Percentiles rank a stretch among this genome's conserved stretches.
These are phyloP conservation scores for Planiliza haematocheilus DNA, from an alignment of 2,113 vertebrate species.

Conservation along the genomic window DNA sequence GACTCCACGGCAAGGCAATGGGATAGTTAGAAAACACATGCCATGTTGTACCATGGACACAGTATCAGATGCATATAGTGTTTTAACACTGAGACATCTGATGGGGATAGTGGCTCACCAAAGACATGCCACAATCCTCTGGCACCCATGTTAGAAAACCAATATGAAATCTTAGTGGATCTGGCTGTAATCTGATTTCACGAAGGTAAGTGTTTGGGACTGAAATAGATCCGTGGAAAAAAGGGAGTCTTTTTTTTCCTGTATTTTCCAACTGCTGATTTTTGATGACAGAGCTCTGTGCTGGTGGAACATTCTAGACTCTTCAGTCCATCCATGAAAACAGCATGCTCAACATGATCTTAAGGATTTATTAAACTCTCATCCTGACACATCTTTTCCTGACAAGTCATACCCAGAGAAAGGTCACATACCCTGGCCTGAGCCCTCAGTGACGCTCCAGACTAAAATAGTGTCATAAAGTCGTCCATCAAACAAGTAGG, in stretches of 20 bases:
- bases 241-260: slow-evolving; percentile 5
- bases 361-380: slow-evolving; percentile 48
- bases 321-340: background rate
- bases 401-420: slow-evolving; percentile 63
- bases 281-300: slow-evolving; percentile 5
- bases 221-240: background rate
- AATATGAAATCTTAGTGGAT: background rate
- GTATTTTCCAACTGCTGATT: background rate
- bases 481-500: slow-evolving; percentile 76
- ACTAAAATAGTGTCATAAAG: slow-evolving; percentile 82
- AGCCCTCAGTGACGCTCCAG: slow-evolving; percentile 66
- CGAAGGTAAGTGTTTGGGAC: background rate
- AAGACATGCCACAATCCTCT: background rate
- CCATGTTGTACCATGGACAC: slow-evolving; percentile 6
- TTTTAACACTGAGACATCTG: slow-evolving; percentile 6
- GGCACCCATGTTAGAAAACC: background rate
- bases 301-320: slow-evolving; percentile 21
- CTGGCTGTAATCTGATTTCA: slow-evolving; percentile 1
- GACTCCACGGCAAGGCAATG: slow-evolving; percentile 1
- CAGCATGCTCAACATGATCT: slow-evolving; percentile 44
- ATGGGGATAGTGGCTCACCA: background rate
- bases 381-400: slow-evolving; percentile 65
- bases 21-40: slow-evolving; percentile 48
- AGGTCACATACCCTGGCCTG: slow-evolving; percentile 71
- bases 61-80: slow-evolving; percentile 6